These are phyloP conservation scores for Misgurnus mizolepis DNA, from an alignment of 2,113 vertebrate species.

Conservation along the genomic window DNA sequence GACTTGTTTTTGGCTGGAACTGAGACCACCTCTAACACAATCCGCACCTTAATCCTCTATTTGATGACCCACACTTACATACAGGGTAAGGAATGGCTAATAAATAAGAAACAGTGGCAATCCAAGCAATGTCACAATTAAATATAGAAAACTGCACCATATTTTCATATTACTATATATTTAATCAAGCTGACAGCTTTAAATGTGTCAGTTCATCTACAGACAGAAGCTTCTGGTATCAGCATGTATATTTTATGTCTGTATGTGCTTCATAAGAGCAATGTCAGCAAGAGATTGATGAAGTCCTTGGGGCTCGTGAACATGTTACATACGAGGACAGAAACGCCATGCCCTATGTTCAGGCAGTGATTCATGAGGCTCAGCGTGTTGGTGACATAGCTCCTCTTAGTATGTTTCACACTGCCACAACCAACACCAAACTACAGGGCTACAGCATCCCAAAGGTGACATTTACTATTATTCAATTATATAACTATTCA, in stretches of 20 bases:
- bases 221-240: background rate
- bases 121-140: background rate
- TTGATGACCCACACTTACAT: slow-evolving; percentile 68
- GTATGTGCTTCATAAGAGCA: slow-evolving; percentile 43
- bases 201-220: background rate
- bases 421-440: slow-evolving; percentile 41
- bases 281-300: slow-evolving; percentile 69
- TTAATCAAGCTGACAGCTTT: too few relatives aligned
- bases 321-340: slow-evolving; percentile 59
- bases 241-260: background rate
- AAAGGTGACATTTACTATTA: slow-evolving; percentile 19
- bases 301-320: slow-evolving; percentile 54
- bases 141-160: too few relatives aligned
- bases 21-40: slow-evolving; percentile 71
- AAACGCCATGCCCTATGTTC: slow-evolving; percentile 65
- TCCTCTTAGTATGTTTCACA: slow-evolving; percentile 46
- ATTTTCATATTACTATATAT: too few relatives aligned
- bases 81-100: slow-evolving; percentile 65
- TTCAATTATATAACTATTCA: background rate
- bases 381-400: slow-evolving; percentile 48
- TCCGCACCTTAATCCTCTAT: slow-evolving; percentile 73
- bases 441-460: slow-evolving; percentile 38
- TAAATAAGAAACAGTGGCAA: background rate
- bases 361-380: slow-evolving; percentile 59
- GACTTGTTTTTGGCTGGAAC: slow-evolving; percentile 75